Evolutionary conservation across 2,113 vertebrate genomes (phyloP).

Genomic region (Tursiops truncatus): DNA sequence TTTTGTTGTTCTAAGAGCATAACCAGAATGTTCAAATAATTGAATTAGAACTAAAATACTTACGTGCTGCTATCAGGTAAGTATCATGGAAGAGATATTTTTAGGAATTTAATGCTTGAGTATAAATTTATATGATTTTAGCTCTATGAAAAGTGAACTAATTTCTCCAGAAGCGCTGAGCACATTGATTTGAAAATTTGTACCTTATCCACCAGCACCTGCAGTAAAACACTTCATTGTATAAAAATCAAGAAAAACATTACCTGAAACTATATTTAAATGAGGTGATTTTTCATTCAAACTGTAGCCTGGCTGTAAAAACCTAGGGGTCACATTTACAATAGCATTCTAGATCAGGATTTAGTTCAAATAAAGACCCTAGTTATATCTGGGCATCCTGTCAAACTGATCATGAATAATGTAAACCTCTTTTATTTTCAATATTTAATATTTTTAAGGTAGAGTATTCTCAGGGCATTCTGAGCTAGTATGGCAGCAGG

Average conservation of each 20-base stretch:
- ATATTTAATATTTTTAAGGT: constrained; percentile 49
- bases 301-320: constrained; percentile 73
- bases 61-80: constrained; percentile 2
- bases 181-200: constrained; percentile 78
- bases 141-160: constrained; percentile 61
- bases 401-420: constrained; percentile 15
- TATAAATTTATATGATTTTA: constrained; percentile 66
- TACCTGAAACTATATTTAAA: constrained; percentile 81
- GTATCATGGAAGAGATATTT: constrained; percentile 45
- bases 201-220: constrained; percentile 70
- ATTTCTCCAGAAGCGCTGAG: constrained; percentile 67
- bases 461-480: constrained; percentile 29
- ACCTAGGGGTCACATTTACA: constrained; percentile 79
- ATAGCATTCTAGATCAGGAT: constrained; percentile 56
- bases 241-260: constrained; percentile 83
- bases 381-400: constrained; percentile 3
- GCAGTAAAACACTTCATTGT: constrained; percentile 81
- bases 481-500: neutral
- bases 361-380: constrained; percentile 67
- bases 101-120: constrained; percentile 51
- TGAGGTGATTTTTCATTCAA: constrained; percentile 82
- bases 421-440: constrained; percentile 32
- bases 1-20: constrained; percentile 36
- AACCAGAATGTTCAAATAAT: neutral
- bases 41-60: constrained; percentile 28